Evolutionary conservation across 2,797 vertebrate species (phyloP).

Genomic region (Diplodus sargus): DNA sequence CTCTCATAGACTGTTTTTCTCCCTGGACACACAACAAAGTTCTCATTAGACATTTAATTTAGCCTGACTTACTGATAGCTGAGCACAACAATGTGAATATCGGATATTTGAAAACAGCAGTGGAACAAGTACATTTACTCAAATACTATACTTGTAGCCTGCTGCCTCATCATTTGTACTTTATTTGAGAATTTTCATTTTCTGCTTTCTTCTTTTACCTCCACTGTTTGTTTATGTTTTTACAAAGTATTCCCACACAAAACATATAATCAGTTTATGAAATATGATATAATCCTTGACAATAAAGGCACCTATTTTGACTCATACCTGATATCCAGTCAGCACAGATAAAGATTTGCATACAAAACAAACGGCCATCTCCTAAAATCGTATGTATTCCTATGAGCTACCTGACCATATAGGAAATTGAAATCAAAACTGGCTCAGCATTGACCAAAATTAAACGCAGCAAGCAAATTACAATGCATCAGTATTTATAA

Average conservation of each 20-base stretch:
- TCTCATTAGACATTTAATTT: conserved; percentile 39
- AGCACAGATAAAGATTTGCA: neutral
- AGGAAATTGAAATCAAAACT: neutral
- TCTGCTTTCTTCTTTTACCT: neutral
- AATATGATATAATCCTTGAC: neutral
- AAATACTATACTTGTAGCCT: neutral
- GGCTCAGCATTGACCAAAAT: neutral
- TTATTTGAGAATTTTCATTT: neutral
- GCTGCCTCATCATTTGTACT: neutral
- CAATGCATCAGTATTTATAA: neutral
- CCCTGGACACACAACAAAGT: conserved; percentile 40
- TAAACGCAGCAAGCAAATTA: neutral
- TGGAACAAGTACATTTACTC: conserved; percentile 5
- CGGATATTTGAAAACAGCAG: neutral
- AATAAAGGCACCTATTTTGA: no score
- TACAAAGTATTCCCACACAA: neutral
- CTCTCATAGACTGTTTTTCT: conserved; percentile 34
- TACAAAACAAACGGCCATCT: neutral
- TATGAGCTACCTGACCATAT: neutral
- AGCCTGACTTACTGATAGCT: conserved; percentile 18
- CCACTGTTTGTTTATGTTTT: neutral
- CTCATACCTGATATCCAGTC: neutral
- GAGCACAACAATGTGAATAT: conserved; percentile 36
- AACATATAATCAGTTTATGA: neutral
- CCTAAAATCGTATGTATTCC: neutral